Conservation (phyloP, 2,888 invertebrate genomes). For the Schrankia costaestrigalis region DNA sequence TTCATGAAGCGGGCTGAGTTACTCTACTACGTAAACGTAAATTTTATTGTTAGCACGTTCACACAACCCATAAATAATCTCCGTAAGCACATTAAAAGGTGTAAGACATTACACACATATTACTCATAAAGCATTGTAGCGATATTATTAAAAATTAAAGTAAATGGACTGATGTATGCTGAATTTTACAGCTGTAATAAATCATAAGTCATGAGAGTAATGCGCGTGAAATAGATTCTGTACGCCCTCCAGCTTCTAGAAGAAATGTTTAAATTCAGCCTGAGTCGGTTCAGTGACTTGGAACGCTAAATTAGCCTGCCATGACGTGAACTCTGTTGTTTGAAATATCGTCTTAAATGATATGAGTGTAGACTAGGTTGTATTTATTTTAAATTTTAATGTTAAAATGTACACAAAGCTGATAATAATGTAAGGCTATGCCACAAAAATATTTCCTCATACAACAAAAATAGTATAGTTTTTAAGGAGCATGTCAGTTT, state of each 20-base stretch:
- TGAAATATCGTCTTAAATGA: conserved; percentile 58
- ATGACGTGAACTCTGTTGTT: conserved; percentile 50
- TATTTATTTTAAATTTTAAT: too few species aligned
- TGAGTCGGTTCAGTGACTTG: conserved; percentile 48
- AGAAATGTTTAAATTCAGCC: conserved; percentile 61
- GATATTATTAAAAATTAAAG: conserved; percentile 51
- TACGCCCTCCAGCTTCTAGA: conserved; percentile 55
- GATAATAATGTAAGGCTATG: too few species aligned
- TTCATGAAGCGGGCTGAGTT: too few species aligned
- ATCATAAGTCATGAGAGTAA: conserved; percentile 68
- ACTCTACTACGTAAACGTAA: too few species aligned
- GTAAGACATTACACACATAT: conserved; percentile 9
- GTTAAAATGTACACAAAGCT: too few species aligned
- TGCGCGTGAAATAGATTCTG: conserved; percentile 74
- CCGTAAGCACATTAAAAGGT: background rate
- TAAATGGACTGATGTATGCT: conserved; percentile 69
- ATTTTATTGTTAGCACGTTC: too few species aligned
- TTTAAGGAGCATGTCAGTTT: too few species aligned
- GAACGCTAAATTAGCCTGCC: conserved; percentile 65
- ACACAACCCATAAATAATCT: background rate
- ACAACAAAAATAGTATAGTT: too few species aligned
- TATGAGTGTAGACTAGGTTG: too few species aligned
- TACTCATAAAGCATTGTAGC: conserved; percentile 14
- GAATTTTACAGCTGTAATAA: conserved; percentile 72
- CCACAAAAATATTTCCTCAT: too few species aligned